Conservation (phyloP, 2,113 vertebrate genomes). For the Megaleporinus macrocephalus region DNA sequence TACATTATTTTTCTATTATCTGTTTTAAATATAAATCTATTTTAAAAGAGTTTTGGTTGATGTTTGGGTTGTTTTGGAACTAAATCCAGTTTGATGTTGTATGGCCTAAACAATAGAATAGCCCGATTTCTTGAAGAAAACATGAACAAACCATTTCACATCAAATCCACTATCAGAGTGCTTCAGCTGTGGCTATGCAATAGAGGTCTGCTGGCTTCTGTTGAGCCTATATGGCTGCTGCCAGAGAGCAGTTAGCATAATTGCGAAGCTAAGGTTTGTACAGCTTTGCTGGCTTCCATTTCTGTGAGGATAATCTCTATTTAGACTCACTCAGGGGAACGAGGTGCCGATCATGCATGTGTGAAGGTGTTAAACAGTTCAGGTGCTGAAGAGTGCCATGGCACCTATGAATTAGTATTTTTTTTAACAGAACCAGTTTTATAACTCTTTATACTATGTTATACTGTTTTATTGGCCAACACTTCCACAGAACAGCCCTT, state of each 20-base stretch:
- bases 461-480: neutral
- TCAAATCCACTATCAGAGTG: too few relatives aligned
- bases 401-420: neutral
- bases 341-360: too few relatives aligned
- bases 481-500: neutral
- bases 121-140: too few relatives aligned
- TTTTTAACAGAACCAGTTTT: neutral
- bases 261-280: neutral
- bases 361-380: neutral
- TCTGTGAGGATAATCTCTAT: conserved; percentile 20
- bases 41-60: too few relatives aligned
- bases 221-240: neutral
- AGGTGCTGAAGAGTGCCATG: neutral
- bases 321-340: neutral
- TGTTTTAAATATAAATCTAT: too few relatives aligned
- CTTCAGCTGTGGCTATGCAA: neutral
- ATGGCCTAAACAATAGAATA: too few relatives aligned
- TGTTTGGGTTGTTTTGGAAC: too few relatives aligned
- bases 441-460: neutral
- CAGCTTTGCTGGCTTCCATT: conserved; percentile 26
- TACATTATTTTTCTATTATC: too few relatives aligned
- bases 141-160: too few relatives aligned
- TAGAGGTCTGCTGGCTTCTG: neutral
- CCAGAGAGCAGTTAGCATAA: neutral
- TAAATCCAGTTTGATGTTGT: too few relatives aligned